Evolutionary conservation across 30 jellyfish, hydroid and myxozoan genomes (phyloP), one percentile per base, ranked within the genome.

Genomic region (Cassiopea xamachana): DNA sequence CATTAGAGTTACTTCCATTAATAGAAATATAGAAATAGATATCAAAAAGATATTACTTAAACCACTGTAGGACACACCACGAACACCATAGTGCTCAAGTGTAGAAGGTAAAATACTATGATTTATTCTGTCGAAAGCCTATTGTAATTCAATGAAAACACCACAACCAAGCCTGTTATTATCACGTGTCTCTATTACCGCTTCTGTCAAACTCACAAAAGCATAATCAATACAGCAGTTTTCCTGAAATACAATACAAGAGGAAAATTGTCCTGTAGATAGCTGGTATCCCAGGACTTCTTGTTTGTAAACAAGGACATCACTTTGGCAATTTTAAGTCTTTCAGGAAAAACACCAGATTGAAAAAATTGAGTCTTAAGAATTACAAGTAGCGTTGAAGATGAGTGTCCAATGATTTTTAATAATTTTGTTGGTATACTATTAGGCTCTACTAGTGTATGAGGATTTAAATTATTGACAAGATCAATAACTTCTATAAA

Each of bases 121-220:
- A 27, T 27, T 55, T 55, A 75, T 80, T 14, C 91, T 75, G 55
- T 83, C 92, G 18, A 83, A 83, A 71, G 92, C 92, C n/a, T 83
- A 62, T 69, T 62, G 70, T 43, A 83, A 58, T 69, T 83, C 92
- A 44, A 83, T 68, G 59, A 83, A 68, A 60, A 83, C 1, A 17
- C 92, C 92, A 83, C 87, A 68, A 39, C 48, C 74, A 70, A 60
- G 1, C 1, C 71, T 68, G 0, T 58, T 70, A 83, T n/a, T 48
- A 73, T 83, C 88, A 45, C 64, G 1, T 8, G 47, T 0, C 10
- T 70, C 45, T 70, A 71, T 68, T n/a, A 83, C 2, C 0, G 61
- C 64, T 83, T 83, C 92, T 62, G 73, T 83, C 59, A 62, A 19
- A 64, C 87, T 70, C 48, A 83, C 71, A 10, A 83, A 1, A 19